These are phyloP conservation scores for Tortricodes alternella DNA, from an alignment of 2,888 invertebrate species.

Conservation along the genomic window DNA sequence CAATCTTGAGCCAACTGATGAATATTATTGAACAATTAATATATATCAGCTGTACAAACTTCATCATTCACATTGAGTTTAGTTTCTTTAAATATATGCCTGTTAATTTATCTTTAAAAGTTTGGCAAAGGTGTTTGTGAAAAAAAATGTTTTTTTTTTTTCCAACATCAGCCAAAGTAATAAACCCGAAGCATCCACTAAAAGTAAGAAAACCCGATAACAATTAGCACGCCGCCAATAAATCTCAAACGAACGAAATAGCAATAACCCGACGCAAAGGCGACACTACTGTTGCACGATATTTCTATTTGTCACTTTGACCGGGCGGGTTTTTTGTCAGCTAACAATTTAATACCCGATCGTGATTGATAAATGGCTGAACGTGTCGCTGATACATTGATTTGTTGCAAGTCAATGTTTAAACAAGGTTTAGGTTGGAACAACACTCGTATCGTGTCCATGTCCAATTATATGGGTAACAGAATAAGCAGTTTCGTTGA, in stretches of 20 bases:
- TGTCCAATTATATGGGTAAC: background rate
- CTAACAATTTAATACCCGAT: constrained; percentile 26
- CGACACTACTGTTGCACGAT: constrained; percentile 25
- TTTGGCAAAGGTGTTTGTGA: too few species aligned
- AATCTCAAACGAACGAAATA: constrained; percentile 16
- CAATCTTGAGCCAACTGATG: too few species aligned
- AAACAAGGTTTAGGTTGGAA: background rate
- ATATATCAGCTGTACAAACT: too few species aligned
- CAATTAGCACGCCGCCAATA: constrained; percentile 21
- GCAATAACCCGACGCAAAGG: constrained; percentile 25
- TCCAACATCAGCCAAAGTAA: too few species aligned
- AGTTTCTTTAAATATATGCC: constrained; percentile 5
- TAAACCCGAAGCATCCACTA: too few species aligned
- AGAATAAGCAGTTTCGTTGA: too few species aligned
- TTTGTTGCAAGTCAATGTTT: constrained; percentile 7
- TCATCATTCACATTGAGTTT: too few species aligned
- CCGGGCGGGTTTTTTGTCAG: constrained; percentile 17
- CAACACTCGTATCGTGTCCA: background rate
- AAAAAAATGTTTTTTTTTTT: too few species aligned
- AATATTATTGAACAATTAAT: too few species aligned
- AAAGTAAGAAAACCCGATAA: background rate
- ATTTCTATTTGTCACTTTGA: constrained; percentile 27
- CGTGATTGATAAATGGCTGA: constrained; percentile 23
- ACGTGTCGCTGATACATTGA: background rate
- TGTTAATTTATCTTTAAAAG: background rate